Conservation (phyloP, 1,140 invertebrate genomes). For the Magallana gigas region DNA sequence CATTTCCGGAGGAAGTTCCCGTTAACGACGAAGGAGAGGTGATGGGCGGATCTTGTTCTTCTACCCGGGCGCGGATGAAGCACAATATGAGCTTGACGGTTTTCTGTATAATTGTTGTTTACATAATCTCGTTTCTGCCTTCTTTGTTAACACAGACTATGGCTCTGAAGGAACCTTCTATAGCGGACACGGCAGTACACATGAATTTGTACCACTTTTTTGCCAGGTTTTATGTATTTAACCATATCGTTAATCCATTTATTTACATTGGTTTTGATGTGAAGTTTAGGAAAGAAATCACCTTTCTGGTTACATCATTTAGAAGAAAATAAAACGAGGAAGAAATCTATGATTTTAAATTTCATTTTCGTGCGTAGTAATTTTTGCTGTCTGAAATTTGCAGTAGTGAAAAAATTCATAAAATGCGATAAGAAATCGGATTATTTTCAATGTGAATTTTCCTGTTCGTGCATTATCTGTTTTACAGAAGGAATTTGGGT, state of each 20-base stretch:
- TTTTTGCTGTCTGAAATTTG: too few relatives aligned
- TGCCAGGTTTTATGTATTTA: not conserved
- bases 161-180: not conserved
- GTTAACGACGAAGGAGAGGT: not conserved
- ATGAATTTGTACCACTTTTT: conserved; percentile 34
- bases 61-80: conserved; percentile 3
- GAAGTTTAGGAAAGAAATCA: conserved; percentile 25
- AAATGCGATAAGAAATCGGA: too few relatives aligned
- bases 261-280: conserved; percentile 20
- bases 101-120: not conserved
- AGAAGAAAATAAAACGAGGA: too few relatives aligned
- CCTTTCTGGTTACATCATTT: too few relatives aligned
- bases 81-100: conserved; percentile 14
- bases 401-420: too few relatives aligned
- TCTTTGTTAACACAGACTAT: not conserved
- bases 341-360: too few relatives aligned
- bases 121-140: not conserved
- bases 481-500: too few relatives aligned
- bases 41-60: not conserved
- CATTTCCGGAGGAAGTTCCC: not conserved
- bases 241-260: conserved; percentile 14
- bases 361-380: too few relatives aligned
- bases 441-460: too few relatives aligned
- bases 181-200: not conserved
- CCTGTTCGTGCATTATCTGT: too few relatives aligned